Conservation (phyloP, 2,888 invertebrate genomes). For the Eudasyphora cyanicolor region DNA sequence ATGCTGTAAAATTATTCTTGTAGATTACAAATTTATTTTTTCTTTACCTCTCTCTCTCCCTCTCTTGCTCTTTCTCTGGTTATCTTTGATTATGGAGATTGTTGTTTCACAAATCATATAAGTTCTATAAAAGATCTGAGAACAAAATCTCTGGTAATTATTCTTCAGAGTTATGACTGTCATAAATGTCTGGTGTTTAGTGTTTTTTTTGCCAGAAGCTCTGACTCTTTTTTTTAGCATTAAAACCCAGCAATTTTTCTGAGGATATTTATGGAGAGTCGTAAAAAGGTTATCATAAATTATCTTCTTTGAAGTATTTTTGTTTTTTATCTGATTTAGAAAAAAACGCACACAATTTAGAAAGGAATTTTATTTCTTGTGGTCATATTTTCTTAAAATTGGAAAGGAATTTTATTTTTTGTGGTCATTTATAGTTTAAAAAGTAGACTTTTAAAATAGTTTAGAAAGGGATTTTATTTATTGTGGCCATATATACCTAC, state of each 20-base stretch:
- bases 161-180: background rate
- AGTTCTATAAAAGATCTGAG: background rate
- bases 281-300: slow-evolving; percentile 14
- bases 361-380: too few species aligned
- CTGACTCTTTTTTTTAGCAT: background rate
- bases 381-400: too few species aligned
- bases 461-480: too few species aligned
- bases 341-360: too few species aligned
- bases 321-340: background rate
- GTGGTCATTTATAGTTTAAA: too few species aligned
- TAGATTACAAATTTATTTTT: too few species aligned
- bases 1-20: background rate
- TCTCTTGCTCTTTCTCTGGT: background rate
- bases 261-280: slow-evolving; percentile 2
- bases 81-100: background rate
- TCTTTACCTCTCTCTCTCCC: background rate
- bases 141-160: slow-evolving; percentile 13
- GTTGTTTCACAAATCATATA: background rate
- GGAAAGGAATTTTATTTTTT: too few species aligned
- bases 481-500: too few species aligned
- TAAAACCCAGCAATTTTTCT: background rate
- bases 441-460: too few species aligned
- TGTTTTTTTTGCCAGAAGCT: background rate
- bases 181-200: background rate
- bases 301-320: background rate